Percentiles rank a stretch among this genome's conserved stretches.
These are phyloP conservation scores for Piprites chloris DNA, from an alignment of 2,113 vertebrate genomes.

Conservation along the genomic window DNA sequence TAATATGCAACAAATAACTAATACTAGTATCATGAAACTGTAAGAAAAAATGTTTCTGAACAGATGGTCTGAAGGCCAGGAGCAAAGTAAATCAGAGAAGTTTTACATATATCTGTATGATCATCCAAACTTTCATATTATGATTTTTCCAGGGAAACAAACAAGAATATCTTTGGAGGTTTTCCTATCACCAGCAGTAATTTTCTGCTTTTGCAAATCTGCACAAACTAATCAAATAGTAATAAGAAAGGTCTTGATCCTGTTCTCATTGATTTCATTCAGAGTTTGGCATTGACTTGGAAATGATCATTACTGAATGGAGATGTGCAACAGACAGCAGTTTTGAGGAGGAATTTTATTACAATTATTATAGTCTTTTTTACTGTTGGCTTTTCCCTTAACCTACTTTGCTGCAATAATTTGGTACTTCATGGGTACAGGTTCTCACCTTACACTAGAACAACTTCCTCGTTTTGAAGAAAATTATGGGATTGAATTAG, in stretches of 20 bases:
- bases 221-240: not conserved
- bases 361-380: not conserved
- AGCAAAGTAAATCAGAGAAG: not conserved
- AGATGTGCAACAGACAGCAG: not conserved
- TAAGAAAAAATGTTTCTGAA: not conserved
- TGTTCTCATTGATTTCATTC: not conserved
- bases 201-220: slow-evolving; percentile 9
- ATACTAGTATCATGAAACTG: not conserved
- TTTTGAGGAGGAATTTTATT: not conserved
- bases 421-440: not conserved
- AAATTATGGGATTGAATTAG: not conserved
- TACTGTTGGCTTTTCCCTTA: not conserved
- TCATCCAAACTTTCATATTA: not conserved
- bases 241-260: not conserved
- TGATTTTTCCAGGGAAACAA: not conserved
- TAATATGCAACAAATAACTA: not conserved
- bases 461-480: not conserved
- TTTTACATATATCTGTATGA: not conserved
- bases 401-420: not conserved
- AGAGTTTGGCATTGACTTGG: not conserved
- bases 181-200: not conserved
- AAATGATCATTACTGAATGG: not conserved
- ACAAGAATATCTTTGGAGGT: not conserved
- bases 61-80: not conserved
- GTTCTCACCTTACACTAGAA: not conserved